A percentile compares a stretch with the other conserved stretches of the same genome.
phyloP scores from a whole-genome alignment of 2,797 vertebrate species.

The Pelodytes ibericus region DNA sequence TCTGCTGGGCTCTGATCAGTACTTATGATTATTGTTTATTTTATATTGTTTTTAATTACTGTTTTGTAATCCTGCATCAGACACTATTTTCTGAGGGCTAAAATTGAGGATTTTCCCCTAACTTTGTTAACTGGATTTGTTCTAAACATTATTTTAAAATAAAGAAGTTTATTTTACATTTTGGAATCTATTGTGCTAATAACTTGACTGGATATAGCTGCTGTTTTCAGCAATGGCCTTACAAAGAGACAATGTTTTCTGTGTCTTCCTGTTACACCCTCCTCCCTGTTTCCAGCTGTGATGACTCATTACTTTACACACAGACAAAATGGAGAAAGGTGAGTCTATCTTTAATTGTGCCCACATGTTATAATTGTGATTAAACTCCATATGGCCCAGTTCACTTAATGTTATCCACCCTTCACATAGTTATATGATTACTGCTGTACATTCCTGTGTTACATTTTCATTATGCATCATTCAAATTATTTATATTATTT shows the following conservation, averaged over 20 bases:
- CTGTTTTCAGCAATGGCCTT: neutral
- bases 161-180: conserved; percentile 69
- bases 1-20: conserved; percentile 60
- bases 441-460: neutral
- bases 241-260: conserved; percentile 27
- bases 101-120: conserved; percentile 61
- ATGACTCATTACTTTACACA: conserved; percentile 13
- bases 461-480: too few relatives aligned
- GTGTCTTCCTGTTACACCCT: conserved; percentile 29
- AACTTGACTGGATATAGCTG: conserved; percentile 25
- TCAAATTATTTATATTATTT: too few relatives aligned
- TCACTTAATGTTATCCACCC: neutral
- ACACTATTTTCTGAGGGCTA: conserved; percentile 17
- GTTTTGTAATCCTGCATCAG: conserved; percentile 34
- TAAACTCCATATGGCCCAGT: neutral
- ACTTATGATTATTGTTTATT: conserved; percentile 59
- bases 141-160: conserved; percentile 73
- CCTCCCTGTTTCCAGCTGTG: conserved; percentile 1
- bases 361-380: neutral
- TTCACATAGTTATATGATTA: neutral
- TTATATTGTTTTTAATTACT: conserved; percentile 59
- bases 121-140: conserved; percentile 70
- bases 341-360: neutral
- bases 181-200: conserved; percentile 42
- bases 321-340: neutral